phyloP scores from a whole-genome alignment of 2,797 vertebrate genomes.

The Hirundo rustica region DNA sequence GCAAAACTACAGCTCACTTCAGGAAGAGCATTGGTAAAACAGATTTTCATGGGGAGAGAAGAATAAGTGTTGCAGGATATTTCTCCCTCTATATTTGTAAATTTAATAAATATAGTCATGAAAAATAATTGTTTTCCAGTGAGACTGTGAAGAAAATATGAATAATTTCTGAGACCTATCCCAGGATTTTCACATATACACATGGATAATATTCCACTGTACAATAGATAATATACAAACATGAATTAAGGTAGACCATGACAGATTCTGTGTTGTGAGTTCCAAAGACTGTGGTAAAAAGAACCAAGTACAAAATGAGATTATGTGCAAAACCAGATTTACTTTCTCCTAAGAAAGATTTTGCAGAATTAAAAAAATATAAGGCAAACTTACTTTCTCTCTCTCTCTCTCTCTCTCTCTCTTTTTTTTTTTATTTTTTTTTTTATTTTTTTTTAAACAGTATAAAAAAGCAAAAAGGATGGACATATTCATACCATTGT shows the following conservation, averaged over 20 bases:
- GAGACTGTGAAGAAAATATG: neutral
- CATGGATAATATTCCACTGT: neutral
- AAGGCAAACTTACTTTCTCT: neutral
- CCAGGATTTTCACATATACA: neutral
- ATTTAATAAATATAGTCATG: neutral
- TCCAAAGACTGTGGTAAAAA: neutral
- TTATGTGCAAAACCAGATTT: neutral
- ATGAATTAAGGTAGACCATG: neutral
- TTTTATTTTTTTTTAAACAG: neutral
- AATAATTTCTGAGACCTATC: neutral
- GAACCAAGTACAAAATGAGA: neutral
- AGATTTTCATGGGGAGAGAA: neutral
- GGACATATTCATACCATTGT: fast-evolving
- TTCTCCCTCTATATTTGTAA: neutral
- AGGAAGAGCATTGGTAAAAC: neutral
- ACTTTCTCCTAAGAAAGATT: neutral
- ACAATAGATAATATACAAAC: neutral
- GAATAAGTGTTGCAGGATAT: neutral
- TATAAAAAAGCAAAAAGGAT: neutral
- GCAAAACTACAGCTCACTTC: neutral
- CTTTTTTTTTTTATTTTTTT: too few species aligned
- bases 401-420: too few species aligned
- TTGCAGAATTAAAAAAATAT: neutral
- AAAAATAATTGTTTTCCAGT: neutral
- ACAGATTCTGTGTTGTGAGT: neutral